phyloP scores from a whole-genome alignment of 2,113 vertebrate species.

The Brevimyrus niger region DNA sequence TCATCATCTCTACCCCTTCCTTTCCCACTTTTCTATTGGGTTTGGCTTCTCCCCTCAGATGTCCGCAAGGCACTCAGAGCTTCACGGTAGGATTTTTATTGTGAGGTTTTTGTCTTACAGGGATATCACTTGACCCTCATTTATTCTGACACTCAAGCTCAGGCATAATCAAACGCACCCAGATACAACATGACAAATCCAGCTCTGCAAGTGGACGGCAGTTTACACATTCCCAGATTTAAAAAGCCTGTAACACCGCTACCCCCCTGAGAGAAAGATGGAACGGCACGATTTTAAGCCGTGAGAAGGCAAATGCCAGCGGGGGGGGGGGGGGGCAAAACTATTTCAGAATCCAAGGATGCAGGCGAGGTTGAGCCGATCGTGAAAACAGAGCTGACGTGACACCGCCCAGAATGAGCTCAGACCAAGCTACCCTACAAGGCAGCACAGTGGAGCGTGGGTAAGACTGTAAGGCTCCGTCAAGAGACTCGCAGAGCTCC shows the following conservation, averaged over 20 bases:
- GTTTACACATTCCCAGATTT: background rate
- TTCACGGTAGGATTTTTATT: background rate
- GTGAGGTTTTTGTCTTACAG: background rate
- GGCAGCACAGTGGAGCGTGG: background rate
- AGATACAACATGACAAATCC: background rate
- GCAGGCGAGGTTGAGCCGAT: background rate
- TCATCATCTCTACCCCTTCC: background rate
- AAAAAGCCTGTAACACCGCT: background rate
- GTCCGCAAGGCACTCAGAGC: background rate
- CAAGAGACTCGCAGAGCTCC: background rate
- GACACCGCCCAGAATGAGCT: background rate
- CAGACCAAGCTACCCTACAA: background rate
- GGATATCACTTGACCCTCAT: background rate
- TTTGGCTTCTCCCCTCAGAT: background rate
- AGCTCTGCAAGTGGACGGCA: background rate
- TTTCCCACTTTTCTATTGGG: background rate
- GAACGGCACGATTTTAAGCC: background rate
- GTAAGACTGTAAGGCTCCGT: background rate
- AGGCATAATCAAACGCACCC: background rate
- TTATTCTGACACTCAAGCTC: background rate
- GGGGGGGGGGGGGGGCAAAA: background rate
- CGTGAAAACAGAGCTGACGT: background rate
- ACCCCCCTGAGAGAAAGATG: background rate
- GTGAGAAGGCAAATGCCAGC: background rate
- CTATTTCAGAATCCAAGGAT: background rate